phyloP scores from a whole-genome alignment of 2,797 vertebrate genomes.

The Rhadinocentrus ornatus region DNA sequence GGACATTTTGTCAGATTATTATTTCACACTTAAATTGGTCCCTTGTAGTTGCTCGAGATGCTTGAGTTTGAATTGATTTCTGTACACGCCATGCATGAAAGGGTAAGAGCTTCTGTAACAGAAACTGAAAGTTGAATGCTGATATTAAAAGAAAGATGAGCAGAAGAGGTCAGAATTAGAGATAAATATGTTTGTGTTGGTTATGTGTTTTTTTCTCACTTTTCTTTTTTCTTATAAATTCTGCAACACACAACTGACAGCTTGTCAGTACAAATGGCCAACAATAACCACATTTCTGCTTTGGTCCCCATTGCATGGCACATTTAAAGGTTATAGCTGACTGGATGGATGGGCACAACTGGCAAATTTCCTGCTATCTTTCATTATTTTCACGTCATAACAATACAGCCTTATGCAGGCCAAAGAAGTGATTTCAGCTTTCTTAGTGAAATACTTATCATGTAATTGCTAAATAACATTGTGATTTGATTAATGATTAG shows the following conservation, averaged over 20 bases:
- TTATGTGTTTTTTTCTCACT: background rate
- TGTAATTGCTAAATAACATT: background rate
- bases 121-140: slow-evolving; percentile 11
- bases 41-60: background rate
- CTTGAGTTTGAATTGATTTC: background rate
- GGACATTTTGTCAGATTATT: background rate
- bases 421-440: background rate
- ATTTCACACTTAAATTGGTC: background rate
- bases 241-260: background rate
- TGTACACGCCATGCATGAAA: background rate
- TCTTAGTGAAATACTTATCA: background rate
- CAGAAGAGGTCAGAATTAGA: slow-evolving; percentile 4
- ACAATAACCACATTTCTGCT: slow-evolving; percentile 8
- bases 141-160: background rate
- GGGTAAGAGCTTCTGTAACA: slow-evolving; percentile 1
- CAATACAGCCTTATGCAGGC: slow-evolving; percentile 5
- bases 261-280: background rate
- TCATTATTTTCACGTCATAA: slow-evolving; percentile 5
- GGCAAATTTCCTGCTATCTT: slow-evolving; percentile 23
- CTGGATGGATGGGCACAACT: slow-evolving; percentile 24
- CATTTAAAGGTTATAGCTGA: slow-evolving; percentile 9
- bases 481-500: slow-evolving; percentile 7
- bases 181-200: background rate
- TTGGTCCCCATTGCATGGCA: background rate
- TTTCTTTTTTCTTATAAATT: background rate